Percentiles rank a stretch among this genome's conserved stretches.
These are phyloP conservation scores for Clinocottus analis DNA, from an alignment of 2,113 vertebrate species.

Conservation along the genomic window DNA sequence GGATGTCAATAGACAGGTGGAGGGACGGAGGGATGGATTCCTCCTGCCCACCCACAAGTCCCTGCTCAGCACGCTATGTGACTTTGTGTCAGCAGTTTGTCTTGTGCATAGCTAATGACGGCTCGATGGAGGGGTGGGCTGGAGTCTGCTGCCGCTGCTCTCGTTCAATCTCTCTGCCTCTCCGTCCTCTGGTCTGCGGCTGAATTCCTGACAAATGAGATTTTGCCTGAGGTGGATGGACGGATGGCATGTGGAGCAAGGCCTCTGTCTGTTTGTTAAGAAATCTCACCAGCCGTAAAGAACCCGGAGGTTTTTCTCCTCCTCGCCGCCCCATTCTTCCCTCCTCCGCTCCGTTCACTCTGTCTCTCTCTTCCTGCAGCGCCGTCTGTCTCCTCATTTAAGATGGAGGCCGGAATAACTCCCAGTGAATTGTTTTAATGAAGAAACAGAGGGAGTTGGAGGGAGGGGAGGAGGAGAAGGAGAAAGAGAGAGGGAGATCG, in stretches of 20 bases:
- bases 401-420: conserved; percentile 67
- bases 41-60: conserved; percentile 75
- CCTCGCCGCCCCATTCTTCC: conserved; percentile 26
- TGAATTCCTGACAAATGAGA: conserved; percentile 86
- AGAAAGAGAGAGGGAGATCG: conserved; percentile 22
- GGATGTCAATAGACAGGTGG: conserved; percentile 75
- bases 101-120: conserved; percentile 91
- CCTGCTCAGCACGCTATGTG: conserved; percentile 73
- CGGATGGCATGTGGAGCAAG: conserved; percentile 34
- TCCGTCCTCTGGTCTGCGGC: conserved; percentile 74
- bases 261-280: conserved; percentile 51
- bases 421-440: conserved; percentile 78
- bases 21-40: conserved; percentile 70
- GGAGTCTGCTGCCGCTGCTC: conserved; percentile 30
- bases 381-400: conserved; percentile 64
- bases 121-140: conserved; percentile 54
- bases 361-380: conserved; percentile 33
- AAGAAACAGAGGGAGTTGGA: conserved; percentile 52
- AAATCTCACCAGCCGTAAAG: conserved; percentile 58
- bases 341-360: conserved; percentile 19
- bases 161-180: conserved; percentile 58
- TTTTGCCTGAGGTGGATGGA: conserved; percentile 71
- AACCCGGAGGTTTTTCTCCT: conserved; percentile 53
- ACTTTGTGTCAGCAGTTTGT: conserved; percentile 92
- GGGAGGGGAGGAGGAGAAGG: background rate